Evolutionary conservation across 2,797 vertebrate species (phyloP).

Genomic region (Lophius americanus): DNA sequence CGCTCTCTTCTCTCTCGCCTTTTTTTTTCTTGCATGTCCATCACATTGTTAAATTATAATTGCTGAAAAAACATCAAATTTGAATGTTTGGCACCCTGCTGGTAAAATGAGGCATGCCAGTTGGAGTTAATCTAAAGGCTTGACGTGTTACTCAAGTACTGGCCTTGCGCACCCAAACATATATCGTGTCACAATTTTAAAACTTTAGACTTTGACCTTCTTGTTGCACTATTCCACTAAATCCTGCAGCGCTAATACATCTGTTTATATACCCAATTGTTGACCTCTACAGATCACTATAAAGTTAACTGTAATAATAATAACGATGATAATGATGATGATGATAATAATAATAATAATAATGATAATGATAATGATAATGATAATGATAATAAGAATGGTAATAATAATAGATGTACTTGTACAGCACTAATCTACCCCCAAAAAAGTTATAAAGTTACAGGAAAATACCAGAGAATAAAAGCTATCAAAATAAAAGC

Average conservation of each 20-base stretch:
- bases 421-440: no score
- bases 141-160: conserved; percentile 13
- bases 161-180: conserved; percentile 5
- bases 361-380: no score
- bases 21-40: conserved; percentile 39
- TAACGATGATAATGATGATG: no score
- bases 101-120: conserved; percentile 35
- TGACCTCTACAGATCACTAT: no score
- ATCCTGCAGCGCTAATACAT: conserved; percentile 62
- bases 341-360: no score
- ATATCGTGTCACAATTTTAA: conserved; percentile 48
- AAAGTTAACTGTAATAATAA: no score
- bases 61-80: conserved; percentile 56
- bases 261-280: no score
- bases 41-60: conserved; percentile 60
- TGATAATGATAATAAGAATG: no score
- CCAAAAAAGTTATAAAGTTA: no score
- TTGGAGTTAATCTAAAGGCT: conserved; percentile 31
- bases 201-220: conserved; percentile 69
- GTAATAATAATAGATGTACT: no score
- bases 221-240: conserved; percentile 53
- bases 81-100: conserved; percentile 38
- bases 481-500: no score
- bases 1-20: background rate
- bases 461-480: no score